These are phyloP conservation scores for Brenthis daphne DNA, from an alignment of 2,888 invertebrate genomes.

Conservation along the genomic window DNA sequence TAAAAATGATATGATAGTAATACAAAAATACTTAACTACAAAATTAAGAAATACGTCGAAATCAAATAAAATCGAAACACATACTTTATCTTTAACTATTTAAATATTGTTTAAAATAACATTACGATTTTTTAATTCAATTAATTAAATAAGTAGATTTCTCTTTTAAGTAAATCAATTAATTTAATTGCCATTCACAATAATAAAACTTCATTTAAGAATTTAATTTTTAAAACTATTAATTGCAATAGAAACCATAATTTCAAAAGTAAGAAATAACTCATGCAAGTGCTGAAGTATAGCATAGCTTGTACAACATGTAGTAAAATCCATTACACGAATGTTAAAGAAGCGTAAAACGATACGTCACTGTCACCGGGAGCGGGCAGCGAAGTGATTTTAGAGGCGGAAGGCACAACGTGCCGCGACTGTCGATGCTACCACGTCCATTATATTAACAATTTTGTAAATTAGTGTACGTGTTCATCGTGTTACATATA, in stretches of 20 bases:
- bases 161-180: too few relatives aligned
- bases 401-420: constrained; percentile 74
- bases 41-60: too few relatives aligned
- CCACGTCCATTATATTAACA: constrained; percentile 71
- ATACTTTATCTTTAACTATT: too few relatives aligned
- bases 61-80: too few relatives aligned
- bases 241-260: not conserved
- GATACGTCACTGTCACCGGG: constrained; percentile 78
- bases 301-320: constrained; percentile 71
- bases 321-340: constrained; percentile 78
- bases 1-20: too few relatives aligned
- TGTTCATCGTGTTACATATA: constrained; percentile 41
- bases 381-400: constrained; percentile 76
- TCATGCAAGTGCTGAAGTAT: constrained; percentile 54
- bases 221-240: not conserved
- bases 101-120: too few relatives aligned
- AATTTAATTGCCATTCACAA: too few relatives aligned
- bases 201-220: too few relatives aligned
- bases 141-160: too few relatives aligned
- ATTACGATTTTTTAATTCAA: too few relatives aligned
- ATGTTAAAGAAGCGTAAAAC: constrained; percentile 77
- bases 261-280: not conserved
- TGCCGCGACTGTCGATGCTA: constrained; percentile 65
- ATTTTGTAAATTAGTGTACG: constrained; percentile 69
- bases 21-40: too few relatives aligned